Conservation (phyloP, 2,113 vertebrate species). For the Cochlearius cochlearius region DNA sequence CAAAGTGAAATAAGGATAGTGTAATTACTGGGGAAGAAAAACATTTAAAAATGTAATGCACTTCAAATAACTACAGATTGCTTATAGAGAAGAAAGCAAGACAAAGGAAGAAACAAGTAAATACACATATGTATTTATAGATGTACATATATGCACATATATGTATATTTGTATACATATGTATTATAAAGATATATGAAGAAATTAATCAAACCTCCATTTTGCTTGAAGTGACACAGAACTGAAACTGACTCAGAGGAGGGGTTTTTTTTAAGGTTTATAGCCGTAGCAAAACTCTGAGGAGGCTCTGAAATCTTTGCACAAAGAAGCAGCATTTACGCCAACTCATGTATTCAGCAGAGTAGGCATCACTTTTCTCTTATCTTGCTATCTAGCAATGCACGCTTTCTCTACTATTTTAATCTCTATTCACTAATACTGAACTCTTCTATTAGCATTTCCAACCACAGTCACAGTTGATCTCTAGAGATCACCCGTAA, state of each 20-base stretch:
- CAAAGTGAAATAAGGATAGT: background rate
- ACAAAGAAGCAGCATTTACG: background rate
- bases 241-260: background rate
- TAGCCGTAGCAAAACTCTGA: background rate
- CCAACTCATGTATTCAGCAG: background rate
- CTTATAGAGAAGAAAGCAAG: background rate
- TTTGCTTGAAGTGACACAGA: background rate
- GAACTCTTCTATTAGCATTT: background rate
- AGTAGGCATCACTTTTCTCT: background rate
- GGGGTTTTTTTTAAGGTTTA: background rate
- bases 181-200: background rate
- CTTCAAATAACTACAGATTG: background rate
- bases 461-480: background rate
- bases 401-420: background rate
- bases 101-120: background rate
- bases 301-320: background rate
- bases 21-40: background rate
- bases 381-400: background rate
- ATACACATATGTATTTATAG: background rate
- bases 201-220: background rate
- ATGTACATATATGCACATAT: too few species aligned
- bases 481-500: background rate
- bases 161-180: fast-evolving
- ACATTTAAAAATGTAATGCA: background rate
- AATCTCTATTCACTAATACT: background rate